These are phyloP conservation scores for Drosophila nikananu DNA, from an alignment of 1,140 invertebrate genomes.

Conservation along the genomic window DNA sequence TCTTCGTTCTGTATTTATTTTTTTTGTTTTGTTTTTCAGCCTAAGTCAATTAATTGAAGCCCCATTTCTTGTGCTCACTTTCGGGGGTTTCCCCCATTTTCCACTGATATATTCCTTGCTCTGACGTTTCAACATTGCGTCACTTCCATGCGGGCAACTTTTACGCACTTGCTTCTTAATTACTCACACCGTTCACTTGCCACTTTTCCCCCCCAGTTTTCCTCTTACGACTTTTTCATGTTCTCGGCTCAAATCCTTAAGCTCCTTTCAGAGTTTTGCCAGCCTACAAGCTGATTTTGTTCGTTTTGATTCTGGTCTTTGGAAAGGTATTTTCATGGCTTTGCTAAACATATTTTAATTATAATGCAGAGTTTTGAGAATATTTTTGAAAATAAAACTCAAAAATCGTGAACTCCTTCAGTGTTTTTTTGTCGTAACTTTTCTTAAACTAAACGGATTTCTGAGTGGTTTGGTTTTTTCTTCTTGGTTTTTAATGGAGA, in stretches of 20 bases:
- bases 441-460: too few relatives aligned
- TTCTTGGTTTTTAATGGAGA: too few relatives aligned
- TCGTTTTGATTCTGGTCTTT: not conserved
- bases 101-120: constrained; percentile 9
- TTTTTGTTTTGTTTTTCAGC: not conserved
- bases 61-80: constrained; percentile 50
- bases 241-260: constrained; percentile 64
- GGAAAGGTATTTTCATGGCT: constrained; percentile 3
- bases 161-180: constrained; percentile 71
- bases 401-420: too few relatives aligned
- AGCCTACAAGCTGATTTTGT: constrained; percentile 27
- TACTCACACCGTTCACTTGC: constrained; percentile 57
- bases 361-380: not conserved
- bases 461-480: too few relatives aligned
- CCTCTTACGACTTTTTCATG: constrained; percentile 13
- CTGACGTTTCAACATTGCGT: constrained; percentile 42
- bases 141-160: constrained; percentile 59
- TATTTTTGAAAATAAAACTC: too few relatives aligned
- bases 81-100: not conserved
- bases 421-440: too few relatives aligned
- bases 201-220: constrained; percentile 11
- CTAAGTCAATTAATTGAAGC: constrained; percentile 73
- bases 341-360: not conserved
- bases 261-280: constrained; percentile 51
- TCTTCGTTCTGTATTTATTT: constrained; percentile 1